These are phyloP conservation scores for Rhea americana DNA, from an alignment of 2,113 vertebrate species.

Conservation along the genomic window DNA sequence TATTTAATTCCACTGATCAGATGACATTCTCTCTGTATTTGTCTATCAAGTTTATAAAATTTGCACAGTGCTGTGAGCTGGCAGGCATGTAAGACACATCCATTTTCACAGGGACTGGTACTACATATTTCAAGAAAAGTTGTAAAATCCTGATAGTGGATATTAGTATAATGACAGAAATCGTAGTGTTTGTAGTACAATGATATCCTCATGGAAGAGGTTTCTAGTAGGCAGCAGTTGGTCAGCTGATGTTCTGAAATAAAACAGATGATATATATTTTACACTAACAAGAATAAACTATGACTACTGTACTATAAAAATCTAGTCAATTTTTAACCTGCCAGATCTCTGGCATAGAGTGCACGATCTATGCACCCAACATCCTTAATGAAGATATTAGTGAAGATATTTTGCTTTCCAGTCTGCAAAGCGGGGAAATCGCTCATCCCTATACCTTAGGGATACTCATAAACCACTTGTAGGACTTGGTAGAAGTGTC, in stretches of 20 bases:
- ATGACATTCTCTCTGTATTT: not conserved
- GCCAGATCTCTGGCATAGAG: not conserved
- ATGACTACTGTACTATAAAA: not conserved
- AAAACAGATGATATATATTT: not conserved
- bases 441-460: not conserved
- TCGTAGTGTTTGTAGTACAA: not conserved
- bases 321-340: not conserved
- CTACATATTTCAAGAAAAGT: not conserved
- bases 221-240: not conserved
- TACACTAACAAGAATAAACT: not conserved
- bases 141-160: not conserved
- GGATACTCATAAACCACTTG: not conserved
- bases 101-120: not conserved
- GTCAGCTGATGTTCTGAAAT: not conserved
- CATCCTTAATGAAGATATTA: not conserved
- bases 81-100: accelerated
- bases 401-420: not conserved
- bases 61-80: not conserved
- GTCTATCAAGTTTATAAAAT: not conserved
- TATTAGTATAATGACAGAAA: not conserved
- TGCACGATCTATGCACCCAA: not conserved
- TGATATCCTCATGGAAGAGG: not conserved
- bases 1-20: not conserved
- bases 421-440: not conserved
- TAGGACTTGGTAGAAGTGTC: too few species aligned